These are phyloP conservation scores for Arizona elegans DNA, from an alignment of 2,113 vertebrate genomes.

Conservation along the genomic window DNA sequence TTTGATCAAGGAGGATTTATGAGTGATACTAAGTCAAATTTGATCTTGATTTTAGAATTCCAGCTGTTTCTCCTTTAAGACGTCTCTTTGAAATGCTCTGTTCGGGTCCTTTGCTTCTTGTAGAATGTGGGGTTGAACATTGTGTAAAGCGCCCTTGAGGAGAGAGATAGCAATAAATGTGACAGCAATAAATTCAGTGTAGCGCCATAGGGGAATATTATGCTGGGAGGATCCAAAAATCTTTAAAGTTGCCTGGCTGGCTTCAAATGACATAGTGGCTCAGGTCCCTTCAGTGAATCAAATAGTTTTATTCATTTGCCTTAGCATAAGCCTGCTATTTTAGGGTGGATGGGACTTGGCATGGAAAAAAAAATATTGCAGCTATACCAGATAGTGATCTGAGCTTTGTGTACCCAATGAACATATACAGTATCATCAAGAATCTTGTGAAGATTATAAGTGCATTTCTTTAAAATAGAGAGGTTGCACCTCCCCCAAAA, in stretches of 20 bases:
- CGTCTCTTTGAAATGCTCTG: not conserved
- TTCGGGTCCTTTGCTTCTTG: not conserved
- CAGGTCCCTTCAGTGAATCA: not conserved
- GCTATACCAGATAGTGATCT: conserved; percentile 21
- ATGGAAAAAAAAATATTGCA: conserved; percentile 10
- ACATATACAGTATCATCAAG: conserved; percentile 43
- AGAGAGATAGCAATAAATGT: not conserved
- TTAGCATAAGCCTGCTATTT: not conserved
- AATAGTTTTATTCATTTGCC: accelerated
- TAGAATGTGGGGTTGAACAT: not conserved
- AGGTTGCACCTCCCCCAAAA: conserved; percentile 5
- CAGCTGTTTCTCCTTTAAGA: not conserved
- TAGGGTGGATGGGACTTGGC: not conserved
- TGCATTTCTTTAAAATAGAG: conserved; percentile 40
- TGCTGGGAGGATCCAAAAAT: not conserved
- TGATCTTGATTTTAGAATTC: not conserved
- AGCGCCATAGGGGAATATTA: not conserved
- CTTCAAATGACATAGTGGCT: not conserved
- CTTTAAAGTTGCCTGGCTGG: not conserved
- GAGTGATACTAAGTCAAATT: not conserved
- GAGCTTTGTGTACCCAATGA: not conserved
- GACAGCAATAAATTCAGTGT: not conserved
- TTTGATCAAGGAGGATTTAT: not conserved
- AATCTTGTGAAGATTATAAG: conserved; percentile 46
- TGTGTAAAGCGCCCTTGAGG: not conserved